Percentiles rank a stretch among this genome's conserved stretches.
These are phyloP conservation scores for Sinohyriopsis cumingii DNA, from an alignment of 2,888 invertebrate species.

Conservation along the genomic window DNA sequence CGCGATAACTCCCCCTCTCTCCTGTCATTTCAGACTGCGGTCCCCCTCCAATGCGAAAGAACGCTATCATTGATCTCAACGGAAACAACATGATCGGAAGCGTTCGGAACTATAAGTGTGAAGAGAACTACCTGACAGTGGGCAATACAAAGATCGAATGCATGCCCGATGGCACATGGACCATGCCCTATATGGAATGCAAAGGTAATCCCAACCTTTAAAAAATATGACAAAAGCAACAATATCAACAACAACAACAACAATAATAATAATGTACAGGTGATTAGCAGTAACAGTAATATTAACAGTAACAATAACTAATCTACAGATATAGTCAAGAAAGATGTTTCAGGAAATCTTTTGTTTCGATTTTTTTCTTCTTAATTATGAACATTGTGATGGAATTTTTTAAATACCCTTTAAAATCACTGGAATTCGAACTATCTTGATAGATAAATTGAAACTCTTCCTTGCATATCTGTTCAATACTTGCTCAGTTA, in stretches of 20 bases:
- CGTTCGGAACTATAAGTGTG: constrained; percentile 24
- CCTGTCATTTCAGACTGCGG: constrained; percentile 13
- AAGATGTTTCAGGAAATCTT: too few species aligned
- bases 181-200: background rate
- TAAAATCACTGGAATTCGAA: too few species aligned
- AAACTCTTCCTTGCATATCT: too few species aligned
- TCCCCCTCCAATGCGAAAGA: constrained; percentile 6
- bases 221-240: background rate
- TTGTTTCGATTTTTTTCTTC: too few species aligned
- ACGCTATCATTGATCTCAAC: constrained; percentile 8
- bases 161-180: constrained; percentile 12
- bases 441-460: too few species aligned
- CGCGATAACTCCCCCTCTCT: background rate
- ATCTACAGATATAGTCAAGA: too few species aligned
- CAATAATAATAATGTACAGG: background rate
- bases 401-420: too few species aligned
- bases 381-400: too few species aligned
- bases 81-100: constrained; percentile 11
- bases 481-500: too few species aligned
- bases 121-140: constrained; percentile 18
- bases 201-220: background rate
- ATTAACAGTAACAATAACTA: background rate
- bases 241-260: background rate
- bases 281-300: background rate
- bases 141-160: constrained; percentile 26